Percentiles rank a stretch among this genome's conserved stretches.
phyloP scores from a whole-genome alignment of 1,140 invertebrate species.

The silkworm (Bombyx mori) region ASM3026992v2 NC_085116.1:5109501-5110000 shows the following conservation, averaged over 20 bases:
- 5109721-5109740: slow-evolving; percentile 34
- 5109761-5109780: slow-evolving; percentile 35
- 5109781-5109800: slow-evolving; percentile 44
- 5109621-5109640: not conserved
- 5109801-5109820: slow-evolving; percentile 50
- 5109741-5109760: slow-evolving; percentile 36
- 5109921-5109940: too few relatives aligned
- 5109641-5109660: slow-evolving; percentile 33
- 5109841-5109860: slow-evolving; percentile 22
- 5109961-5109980: too few relatives aligned
- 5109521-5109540: not conserved
- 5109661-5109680: slow-evolving; percentile 37
- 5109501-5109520: slow-evolving; percentile 2
- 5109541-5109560: not conserved
- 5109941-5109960: too few relatives aligned
- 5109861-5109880: too few relatives aligned
- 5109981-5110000: too few relatives aligned
- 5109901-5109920: too few relatives aligned
- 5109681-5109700: slow-evolving; percentile 31
- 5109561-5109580: too few relatives aligned
- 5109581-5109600: too few relatives aligned
- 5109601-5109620: too few relatives aligned
- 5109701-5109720: slow-evolving; percentile 25
- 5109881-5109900: too few relatives aligned
- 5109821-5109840: slow-evolving; percentile 49